A percentile compares a stretch with the other conserved stretches of the same genome.
Evolutionary conservation across 2,888 invertebrate genomes (phyloP).

Genomic region (Synergus laeviventris): DNA sequence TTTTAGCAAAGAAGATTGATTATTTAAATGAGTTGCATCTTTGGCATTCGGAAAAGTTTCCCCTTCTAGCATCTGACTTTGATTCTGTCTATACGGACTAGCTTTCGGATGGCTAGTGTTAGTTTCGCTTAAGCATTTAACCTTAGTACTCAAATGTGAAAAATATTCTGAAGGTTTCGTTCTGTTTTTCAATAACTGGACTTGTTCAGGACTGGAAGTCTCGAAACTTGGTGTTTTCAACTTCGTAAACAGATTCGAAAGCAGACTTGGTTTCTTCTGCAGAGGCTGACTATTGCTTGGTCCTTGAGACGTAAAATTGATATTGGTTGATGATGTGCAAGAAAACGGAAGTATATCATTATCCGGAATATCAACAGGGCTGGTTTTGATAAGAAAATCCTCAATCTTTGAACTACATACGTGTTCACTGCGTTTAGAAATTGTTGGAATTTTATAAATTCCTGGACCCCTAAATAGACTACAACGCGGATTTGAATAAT

Average conservation of each 20-base stretch:
- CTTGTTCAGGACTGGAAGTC: too few relatives aligned
- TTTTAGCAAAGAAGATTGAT: neutral
- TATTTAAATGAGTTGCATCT: neutral
- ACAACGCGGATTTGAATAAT: too few relatives aligned
- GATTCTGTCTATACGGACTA: neutral
- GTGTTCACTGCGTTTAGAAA: neutral
- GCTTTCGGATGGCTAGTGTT: conserved; percentile 20
- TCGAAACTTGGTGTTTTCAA: neutral
- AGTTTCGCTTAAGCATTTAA: neutral
- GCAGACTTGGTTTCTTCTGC: neutral
- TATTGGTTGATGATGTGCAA: neutral
- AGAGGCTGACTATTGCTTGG: neutral
- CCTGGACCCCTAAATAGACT: too few relatives aligned
- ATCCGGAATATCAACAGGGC: neutral
- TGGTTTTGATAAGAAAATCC: neutral
- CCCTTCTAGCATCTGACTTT: conserved; percentile 21
- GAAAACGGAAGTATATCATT: neutral
- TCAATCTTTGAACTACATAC: neutral
- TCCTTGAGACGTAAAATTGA: neutral
- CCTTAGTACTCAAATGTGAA: neutral
- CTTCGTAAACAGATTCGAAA: neutral
- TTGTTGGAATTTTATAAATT: neutral
- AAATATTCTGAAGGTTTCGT: conserved; percentile 1
- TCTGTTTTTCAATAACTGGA: neutral
- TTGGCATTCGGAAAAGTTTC: conserved; percentile 9